Conservation (phyloP, 2,888 invertebrate species). For the Cerastoderma edule region DNA sequence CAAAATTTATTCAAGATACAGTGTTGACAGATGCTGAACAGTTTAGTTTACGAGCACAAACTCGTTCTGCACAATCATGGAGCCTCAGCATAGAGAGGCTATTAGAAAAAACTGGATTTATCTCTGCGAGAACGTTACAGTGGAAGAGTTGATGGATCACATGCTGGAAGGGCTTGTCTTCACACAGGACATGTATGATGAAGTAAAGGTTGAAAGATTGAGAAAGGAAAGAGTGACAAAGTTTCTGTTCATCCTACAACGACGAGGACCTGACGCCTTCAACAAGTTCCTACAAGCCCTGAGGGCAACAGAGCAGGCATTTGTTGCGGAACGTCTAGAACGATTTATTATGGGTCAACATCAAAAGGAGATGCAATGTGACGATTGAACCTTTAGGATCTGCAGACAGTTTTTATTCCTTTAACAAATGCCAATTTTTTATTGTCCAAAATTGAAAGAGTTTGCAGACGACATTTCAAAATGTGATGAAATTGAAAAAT, state of each 20-base stretch:
- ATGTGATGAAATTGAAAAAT: too few relatives aligned
- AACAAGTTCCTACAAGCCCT: conserved; percentile 46
- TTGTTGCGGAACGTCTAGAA: conserved; percentile 54
- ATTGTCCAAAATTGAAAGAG: too few relatives aligned
- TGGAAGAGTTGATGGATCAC: conserved; percentile 52
- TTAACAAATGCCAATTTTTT: too few relatives aligned
- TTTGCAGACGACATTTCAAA: too few relatives aligned
- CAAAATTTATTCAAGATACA: too few relatives aligned
- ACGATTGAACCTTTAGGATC: background rate
- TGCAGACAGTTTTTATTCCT: too few relatives aligned
- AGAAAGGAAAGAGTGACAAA: conserved; percentile 48
- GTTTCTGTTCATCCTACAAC: conserved; percentile 57
- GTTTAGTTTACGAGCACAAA: too few relatives aligned
- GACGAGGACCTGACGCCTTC: conserved; percentile 60
- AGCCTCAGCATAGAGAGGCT: conserved; percentile 44
- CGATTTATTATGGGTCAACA: background rate
- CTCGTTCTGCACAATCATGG: conserved; percentile 47
- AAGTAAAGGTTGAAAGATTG: conserved; percentile 38
- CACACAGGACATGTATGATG: conserved; percentile 57
- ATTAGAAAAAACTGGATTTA: conserved; percentile 60
- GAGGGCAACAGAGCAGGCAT: conserved; percentile 44
- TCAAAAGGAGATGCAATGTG: conserved; percentile 12
- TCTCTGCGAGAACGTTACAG: conserved; percentile 50
- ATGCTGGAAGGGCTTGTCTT: conserved; percentile 35
- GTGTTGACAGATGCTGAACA: too few relatives aligned